A percentile compares a stretch with the other conserved stretches of the same genome.
These are phyloP conservation scores for Liposcelis brunnea DNA, from an alignment of 2,888 invertebrate species.

Conservation along the genomic window DNA sequence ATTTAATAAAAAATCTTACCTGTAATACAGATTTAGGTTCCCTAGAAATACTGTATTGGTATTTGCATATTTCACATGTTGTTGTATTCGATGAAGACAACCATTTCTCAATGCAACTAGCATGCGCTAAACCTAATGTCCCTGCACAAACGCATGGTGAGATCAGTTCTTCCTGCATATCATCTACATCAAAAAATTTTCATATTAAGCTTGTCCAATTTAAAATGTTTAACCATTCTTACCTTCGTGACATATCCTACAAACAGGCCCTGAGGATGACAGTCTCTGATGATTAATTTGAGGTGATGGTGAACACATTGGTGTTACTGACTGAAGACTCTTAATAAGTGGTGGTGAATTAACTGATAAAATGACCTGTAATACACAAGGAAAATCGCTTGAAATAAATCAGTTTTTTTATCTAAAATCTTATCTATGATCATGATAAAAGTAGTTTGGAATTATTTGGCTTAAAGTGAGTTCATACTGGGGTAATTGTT, in stretches of 20 bases:
- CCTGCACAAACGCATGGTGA: slow-evolving; percentile 38
- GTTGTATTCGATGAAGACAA: slow-evolving; percentile 32
- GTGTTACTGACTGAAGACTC: background rate
- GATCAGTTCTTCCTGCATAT: slow-evolving; percentile 29
- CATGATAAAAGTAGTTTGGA: too few species aligned
- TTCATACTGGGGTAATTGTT: too few species aligned
- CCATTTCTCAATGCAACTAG: slow-evolving; percentile 37
- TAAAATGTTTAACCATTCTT: background rate
- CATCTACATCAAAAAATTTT: slow-evolving; percentile 20
- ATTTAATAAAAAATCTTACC: slow-evolving; percentile 20
- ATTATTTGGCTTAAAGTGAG: too few species aligned
- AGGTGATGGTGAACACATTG: slow-evolving; percentile 1
- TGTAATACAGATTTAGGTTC: slow-evolving; percentile 27
- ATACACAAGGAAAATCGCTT: too few species aligned
- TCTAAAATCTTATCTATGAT: too few species aligned
- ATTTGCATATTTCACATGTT: slow-evolving; percentile 36
- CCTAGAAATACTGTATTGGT: slow-evolving; percentile 27
- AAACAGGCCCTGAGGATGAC: slow-evolving; percentile 12
- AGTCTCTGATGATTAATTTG: slow-evolving; percentile 1
- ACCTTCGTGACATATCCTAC: slow-evolving; percentile 17
- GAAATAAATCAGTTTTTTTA: too few species aligned
- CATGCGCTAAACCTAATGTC: slow-evolving; percentile 33
- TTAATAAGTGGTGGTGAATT: background rate
- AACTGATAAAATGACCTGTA: too few species aligned
- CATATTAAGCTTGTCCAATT: background rate